phyloP scores from a whole-genome alignment of 2,888 invertebrate genomes.

The Zygogramma bicolorata region DNA sequence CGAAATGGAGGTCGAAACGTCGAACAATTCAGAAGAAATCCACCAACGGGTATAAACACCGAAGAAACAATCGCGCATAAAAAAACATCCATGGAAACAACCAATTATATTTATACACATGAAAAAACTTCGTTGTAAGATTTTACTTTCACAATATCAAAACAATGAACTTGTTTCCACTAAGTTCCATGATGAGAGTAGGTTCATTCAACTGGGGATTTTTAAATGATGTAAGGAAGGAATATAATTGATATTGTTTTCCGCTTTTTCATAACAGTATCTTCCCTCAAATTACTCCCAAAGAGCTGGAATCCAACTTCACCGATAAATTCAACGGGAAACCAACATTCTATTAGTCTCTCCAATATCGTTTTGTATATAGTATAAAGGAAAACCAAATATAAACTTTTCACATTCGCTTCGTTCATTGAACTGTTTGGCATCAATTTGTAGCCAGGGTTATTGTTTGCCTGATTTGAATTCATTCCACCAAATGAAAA shows the following conservation, averaged over 20 bases:
- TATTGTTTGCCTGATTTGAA: slow-evolving; percentile 1
- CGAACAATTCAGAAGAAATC: no score
- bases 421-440: background rate
- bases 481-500: background rate
- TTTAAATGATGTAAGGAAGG: no score
- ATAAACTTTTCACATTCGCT: slow-evolving; percentile 4
- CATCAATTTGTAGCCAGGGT: slow-evolving; percentile 8
- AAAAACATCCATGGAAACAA: no score
- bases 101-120: no score
- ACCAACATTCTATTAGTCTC: background rate
- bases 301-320: background rate
- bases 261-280: background rate
- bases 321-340: background rate
- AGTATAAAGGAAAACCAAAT: background rate
- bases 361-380: slow-evolving; percentile 7
- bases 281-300: background rate
- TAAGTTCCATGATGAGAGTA: no score
- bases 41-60: no score
- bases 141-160: background rate
- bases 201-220: no score
- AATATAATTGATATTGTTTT: no score
- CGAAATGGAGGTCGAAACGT: no score
- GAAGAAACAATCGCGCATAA: no score
- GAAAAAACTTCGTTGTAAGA: no score
- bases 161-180: no score